A percentile compares a stretch with the other conserved stretches of the same genome.
These are phyloP conservation scores for Aquatica leii DNA, from an alignment of 2,888 invertebrate genomes.

Conservation along the genomic window DNA sequence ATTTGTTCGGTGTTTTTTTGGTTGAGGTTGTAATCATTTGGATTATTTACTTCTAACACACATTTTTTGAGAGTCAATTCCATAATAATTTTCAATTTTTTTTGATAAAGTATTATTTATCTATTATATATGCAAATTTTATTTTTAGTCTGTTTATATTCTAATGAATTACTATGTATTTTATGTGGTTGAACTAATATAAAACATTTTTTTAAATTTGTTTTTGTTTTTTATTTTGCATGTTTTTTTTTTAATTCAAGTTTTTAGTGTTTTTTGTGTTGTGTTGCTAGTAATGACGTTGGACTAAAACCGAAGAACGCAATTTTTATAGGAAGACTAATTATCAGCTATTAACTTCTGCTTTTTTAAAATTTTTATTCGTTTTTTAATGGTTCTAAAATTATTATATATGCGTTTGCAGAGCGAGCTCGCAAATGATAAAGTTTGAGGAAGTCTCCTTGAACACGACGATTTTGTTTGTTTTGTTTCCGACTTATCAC, in stretches of 20 bases:
- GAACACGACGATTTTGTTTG: too few species aligned
- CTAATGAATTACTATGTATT: slow-evolving; percentile 55
- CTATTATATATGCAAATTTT: slow-evolving; percentile 39
- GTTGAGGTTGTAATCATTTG: slow-evolving; percentile 19
- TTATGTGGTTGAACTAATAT: slow-evolving; percentile 58
- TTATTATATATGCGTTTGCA: too few species aligned
- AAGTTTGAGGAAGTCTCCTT: too few species aligned
- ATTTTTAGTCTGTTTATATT: slow-evolving; percentile 59
- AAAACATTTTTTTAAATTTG: slow-evolving; percentile 49
- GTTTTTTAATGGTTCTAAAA: too few species aligned
- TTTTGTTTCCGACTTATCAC: too few species aligned
- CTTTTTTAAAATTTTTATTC: too few species aligned
- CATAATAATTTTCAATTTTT: slow-evolving; percentile 26
- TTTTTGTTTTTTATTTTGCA: slow-evolving; percentile 47
- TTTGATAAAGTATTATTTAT: slow-evolving; percentile 32
- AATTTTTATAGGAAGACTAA: too few species aligned
- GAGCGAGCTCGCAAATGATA: too few species aligned
- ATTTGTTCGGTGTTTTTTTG: slow-evolving; percentile 24
- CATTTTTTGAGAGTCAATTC: slow-evolving; percentile 25
- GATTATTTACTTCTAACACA: slow-evolving; percentile 22
- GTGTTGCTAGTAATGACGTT: too few species aligned
- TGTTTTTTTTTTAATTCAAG: slow-evolving; percentile 23
- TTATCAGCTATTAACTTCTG: too few species aligned
- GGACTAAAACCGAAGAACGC: too few species aligned
- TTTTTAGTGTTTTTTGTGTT: too few species aligned